phyloP scores from a whole-genome alignment of 2,113 vertebrate genomes.

The Ophthalmolycus amberensis region DNA sequence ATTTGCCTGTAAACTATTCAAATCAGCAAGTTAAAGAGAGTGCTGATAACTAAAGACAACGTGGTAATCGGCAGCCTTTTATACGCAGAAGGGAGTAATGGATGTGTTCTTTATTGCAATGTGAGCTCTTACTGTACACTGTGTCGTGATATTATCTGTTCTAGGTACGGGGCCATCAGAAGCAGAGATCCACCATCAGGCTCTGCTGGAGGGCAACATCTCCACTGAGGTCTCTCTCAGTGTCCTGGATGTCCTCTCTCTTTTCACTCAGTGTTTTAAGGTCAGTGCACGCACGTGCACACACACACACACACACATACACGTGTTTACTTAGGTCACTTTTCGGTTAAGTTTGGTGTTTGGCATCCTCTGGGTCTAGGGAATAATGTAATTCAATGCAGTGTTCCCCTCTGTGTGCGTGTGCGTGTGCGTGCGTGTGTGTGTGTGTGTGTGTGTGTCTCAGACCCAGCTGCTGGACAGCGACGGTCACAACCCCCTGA shows the following conservation, averaged over 20 bases:
- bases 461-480: slow-evolving; percentile 93
- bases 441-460: not conserved
- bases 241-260: slow-evolving; percentile 91
- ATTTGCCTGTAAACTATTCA: not conserved
- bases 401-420: not conserved
- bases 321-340: not conserved
- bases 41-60: not conserved
- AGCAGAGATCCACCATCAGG: slow-evolving; percentile 93
- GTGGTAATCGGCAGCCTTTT: not conserved
- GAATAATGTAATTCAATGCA: not conserved
- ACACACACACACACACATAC: not conserved
- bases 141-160: not conserved
- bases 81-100: too few species aligned
- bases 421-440: too few species aligned
- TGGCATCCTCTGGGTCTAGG: too few species aligned
- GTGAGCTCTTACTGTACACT: not conserved
- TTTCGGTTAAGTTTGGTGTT: not conserved
- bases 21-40: not conserved
- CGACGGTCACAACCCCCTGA: slow-evolving; percentile 94
- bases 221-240: slow-evolving; percentile 92
- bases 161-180: slow-evolving; percentile 88
- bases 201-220: slow-evolving; percentile 93
- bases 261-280: slow-evolving; percentile 95
- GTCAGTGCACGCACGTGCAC: slow-evolving; percentile 73
- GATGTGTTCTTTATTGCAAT: not conserved